phyloP scores from a whole-genome alignment of 2,888 invertebrate species.

The Hybos culiciformis region DNA sequence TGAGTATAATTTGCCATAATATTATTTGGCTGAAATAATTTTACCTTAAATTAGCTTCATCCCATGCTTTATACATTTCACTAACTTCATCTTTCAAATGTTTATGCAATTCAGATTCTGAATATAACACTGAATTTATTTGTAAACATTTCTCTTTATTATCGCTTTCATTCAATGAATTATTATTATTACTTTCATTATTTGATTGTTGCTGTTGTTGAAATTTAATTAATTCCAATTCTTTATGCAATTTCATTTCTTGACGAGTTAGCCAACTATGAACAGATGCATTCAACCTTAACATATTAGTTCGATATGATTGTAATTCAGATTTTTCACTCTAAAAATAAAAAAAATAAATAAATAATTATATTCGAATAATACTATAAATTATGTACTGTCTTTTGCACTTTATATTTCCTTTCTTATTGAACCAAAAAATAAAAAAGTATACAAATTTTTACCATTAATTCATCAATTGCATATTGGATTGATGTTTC shows the following conservation, averaged over 20 bases:
- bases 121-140: constrained; percentile 23
- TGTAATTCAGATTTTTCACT: constrained; percentile 32
- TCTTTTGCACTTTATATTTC: neutral
- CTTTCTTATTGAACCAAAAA: too few species aligned
- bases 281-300: constrained; percentile 36
- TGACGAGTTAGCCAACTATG: constrained; percentile 37
- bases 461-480: constrained; percentile 35
- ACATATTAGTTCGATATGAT: constrained; percentile 35
- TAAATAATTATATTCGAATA: neutral
- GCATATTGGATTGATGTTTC: constrained; percentile 34
- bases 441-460: constrained; percentile 11
- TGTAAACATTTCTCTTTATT: constrained; percentile 16
- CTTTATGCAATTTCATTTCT: constrained; percentile 30
- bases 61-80: constrained; percentile 57
- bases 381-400: neutral
- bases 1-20: too few species aligned
- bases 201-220: neutral
- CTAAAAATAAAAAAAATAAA: constrained; percentile 19
- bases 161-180: constrained; percentile 3
- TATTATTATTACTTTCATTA: constrained; percentile 4
- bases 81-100: constrained; percentile 53
- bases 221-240: constrained; percentile 23
- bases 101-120: constrained; percentile 34
- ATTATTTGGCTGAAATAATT: constrained; percentile 13
- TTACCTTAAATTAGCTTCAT: constrained; percentile 54